Evolutionary conservation across 2,797 vertebrate species (phyloP).

Genomic region (Intellagama lesueurii): DNA sequence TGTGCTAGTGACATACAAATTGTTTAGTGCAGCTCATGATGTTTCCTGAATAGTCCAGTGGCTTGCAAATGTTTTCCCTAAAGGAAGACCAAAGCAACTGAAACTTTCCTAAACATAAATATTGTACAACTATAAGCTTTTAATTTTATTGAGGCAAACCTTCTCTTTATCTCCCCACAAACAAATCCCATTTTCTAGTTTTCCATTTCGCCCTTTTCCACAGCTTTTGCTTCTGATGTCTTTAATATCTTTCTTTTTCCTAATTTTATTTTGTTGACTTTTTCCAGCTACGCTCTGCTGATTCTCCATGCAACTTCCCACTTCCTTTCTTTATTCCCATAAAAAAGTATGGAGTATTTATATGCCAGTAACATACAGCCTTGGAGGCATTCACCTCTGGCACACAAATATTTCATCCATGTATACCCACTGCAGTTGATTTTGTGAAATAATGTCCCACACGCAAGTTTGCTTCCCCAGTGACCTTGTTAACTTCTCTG

Average conservation of each 20-base stretch:
- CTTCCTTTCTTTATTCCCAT: background rate
- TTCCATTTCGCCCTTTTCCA: too few relatives aligned
- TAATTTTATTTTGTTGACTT: too few relatives aligned
- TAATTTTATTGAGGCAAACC: background rate
- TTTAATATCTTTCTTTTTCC: too few relatives aligned
- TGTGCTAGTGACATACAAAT: background rate
- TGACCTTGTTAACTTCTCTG: background rate
- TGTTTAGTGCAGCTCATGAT: background rate
- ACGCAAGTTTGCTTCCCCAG: background rate
- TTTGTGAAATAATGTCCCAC: background rate
- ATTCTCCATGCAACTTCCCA: background rate
- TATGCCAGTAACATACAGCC: background rate
- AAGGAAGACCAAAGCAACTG: background rate
- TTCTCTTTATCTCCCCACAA: background rate
- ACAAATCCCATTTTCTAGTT: too few relatives aligned
- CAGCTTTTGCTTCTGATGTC: too few relatives aligned
- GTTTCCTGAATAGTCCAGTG: background rate
- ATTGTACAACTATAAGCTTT: background rate
- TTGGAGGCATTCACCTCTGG: background rate
- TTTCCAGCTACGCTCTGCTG: background rate
- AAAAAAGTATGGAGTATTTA: background rate
- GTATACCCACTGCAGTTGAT: background rate
- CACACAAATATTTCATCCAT: background rate
- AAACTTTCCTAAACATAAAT: background rate
- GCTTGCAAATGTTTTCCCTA: background rate